Evolutionary conservation across 2,797 vertebrate species (phyloP), one percentile per base, ranked within the genome.

Genomic region (Sorex maritimensis): DNA sequence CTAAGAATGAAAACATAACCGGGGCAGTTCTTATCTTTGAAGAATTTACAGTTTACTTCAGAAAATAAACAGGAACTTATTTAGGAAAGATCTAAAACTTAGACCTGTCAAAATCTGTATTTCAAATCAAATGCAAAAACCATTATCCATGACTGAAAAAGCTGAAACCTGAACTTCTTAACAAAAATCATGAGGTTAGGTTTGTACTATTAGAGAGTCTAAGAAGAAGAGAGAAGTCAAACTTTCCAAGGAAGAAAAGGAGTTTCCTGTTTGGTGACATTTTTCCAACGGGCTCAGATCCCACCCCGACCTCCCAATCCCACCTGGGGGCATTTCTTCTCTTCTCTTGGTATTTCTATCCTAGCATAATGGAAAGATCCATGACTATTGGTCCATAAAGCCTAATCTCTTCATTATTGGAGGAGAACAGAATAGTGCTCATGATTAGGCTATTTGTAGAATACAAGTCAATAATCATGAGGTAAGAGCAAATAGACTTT

Each of bases 71-170:
- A 26, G n/a, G 41, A 77, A 88, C 3, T 74, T 15, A 68, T 71
- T 73, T 21, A 90, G 75, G 17, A 89, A 28, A 41, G 26, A 84
- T 46, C 84, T 86, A 81, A 84, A 67, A 67, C 83, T 92, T 19
- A 68, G 41, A 30, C 74, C 77, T 63, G 78, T 41, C 85, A 30
- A 86, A 81, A 86, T 55, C 14, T 67, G 65, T 24, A 90, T 85
- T 94, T 83, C 65, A 93, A 89, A 89, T 63, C 10, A 80, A 91
- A 82, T n/a, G 12, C 4, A 61, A 91, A 75, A 44, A 80, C 65
- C n/a, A 41, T 81, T 34, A 52, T 15, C 72, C 58, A 41, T 58
- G 80, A 83, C 81, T 92, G 28, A 26, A 81, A 96, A 93, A 92
- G 83, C 49, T 44, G 9, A 90, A 79, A 19, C 49, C n/a, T 72